Evolutionary conservation across 2,888 invertebrate genomes (phyloP).

Genomic region (Sinelater perroti): DNA sequence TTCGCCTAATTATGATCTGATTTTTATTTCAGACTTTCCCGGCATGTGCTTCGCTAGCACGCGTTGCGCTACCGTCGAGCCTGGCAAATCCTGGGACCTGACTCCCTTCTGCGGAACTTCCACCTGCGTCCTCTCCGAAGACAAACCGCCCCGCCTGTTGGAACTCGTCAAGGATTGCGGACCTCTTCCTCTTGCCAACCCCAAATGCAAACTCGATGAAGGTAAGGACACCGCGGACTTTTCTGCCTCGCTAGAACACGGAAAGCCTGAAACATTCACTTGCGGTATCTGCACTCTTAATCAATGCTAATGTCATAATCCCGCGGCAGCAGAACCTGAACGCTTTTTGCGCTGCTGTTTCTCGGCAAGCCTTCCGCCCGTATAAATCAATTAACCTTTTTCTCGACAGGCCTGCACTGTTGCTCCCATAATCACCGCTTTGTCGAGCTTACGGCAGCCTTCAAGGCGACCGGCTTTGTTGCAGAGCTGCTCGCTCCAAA

Average conservation of each 20-base stretch:
- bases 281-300: too few relatives aligned
- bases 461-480: too few relatives aligned
- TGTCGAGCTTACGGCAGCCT: too few relatives aligned
- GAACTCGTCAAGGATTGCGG: slow-evolving; percentile 91
- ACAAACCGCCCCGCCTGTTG: slow-evolving; percentile 76
- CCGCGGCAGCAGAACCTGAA: too few relatives aligned
- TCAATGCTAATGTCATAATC: background rate
- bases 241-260: too few relatives aligned
- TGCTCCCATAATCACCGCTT: too few relatives aligned
- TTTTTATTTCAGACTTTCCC: slow-evolving; percentile 76
- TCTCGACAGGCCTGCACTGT: slow-evolving; percentile 1
- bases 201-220: slow-evolving; percentile 85
- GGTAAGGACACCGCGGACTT: too few relatives aligned
- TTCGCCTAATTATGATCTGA: background rate
- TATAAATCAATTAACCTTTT: slow-evolving; percentile 8
- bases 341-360: too few relatives aligned
- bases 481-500: too few relatives aligned
- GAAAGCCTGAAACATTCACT: too few relatives aligned
- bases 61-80: slow-evolving; percentile 86
- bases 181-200: slow-evolving; percentile 85
- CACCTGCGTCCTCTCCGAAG: slow-evolving; percentile 83
- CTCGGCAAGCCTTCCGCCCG: too few relatives aligned
- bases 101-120: slow-evolving; percentile 92
- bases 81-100: slow-evolving; percentile 85
- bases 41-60: slow-evolving; percentile 92